A percentile compares a stretch with the other conserved stretches of the same genome.
phyloP scores from a whole-genome alignment of 2,797 vertebrate genomes.

The Atherinosoma microstoma region DNA sequence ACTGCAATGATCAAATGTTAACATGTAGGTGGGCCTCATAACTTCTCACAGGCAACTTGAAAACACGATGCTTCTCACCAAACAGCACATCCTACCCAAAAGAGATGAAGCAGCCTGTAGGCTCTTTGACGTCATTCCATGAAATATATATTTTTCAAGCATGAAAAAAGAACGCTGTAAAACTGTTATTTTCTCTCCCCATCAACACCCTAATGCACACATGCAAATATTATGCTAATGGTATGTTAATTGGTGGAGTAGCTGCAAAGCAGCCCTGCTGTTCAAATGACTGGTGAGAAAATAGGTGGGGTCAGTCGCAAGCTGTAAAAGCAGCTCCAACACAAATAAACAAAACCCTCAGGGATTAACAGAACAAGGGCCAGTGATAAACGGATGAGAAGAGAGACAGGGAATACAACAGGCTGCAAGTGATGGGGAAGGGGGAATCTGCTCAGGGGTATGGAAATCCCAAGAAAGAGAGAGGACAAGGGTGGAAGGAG shows the following conservation, averaged over 20 bases:
- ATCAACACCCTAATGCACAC: slow-evolving; percentile 88
- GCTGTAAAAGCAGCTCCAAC: slow-evolving; percentile 87
- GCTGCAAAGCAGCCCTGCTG: slow-evolving; percentile 87
- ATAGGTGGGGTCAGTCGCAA: slow-evolving; percentile 88
- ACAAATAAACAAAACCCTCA: slow-evolving; percentile 89
- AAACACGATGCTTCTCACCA: slow-evolving; percentile 53
- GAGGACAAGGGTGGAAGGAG: slow-evolving; percentile 36
- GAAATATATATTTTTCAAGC: slow-evolving; percentile 62
- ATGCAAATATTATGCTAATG: slow-evolving; percentile 90
- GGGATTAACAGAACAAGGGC: slow-evolving; percentile 84
- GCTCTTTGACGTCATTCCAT: slow-evolving; percentile 67
- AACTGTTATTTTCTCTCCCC: slow-evolving; percentile 84
- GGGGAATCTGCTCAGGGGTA: slow-evolving; percentile 62
- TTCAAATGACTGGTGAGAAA: slow-evolving; percentile 86
- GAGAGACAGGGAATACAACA: slow-evolving; percentile 71
- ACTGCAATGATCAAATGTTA: slow-evolving; percentile 56
- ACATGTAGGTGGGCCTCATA: slow-evolving; percentile 57
- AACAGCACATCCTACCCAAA: slow-evolving; percentile 54
- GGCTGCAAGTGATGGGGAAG: slow-evolving; percentile 61
- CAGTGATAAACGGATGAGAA: slow-evolving; percentile 82
- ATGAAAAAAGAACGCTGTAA: slow-evolving; percentile 60
- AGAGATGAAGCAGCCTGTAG: slow-evolving; percentile 69
- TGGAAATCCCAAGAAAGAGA: slow-evolving; percentile 49
- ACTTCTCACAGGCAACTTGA: slow-evolving; percentile 70
- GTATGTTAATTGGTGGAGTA: slow-evolving; percentile 86